These are phyloP conservation scores for Propithecus perrieri DNA, from an alignment of 2,797 vertebrate genomes.

Conservation along the genomic window DNA sequence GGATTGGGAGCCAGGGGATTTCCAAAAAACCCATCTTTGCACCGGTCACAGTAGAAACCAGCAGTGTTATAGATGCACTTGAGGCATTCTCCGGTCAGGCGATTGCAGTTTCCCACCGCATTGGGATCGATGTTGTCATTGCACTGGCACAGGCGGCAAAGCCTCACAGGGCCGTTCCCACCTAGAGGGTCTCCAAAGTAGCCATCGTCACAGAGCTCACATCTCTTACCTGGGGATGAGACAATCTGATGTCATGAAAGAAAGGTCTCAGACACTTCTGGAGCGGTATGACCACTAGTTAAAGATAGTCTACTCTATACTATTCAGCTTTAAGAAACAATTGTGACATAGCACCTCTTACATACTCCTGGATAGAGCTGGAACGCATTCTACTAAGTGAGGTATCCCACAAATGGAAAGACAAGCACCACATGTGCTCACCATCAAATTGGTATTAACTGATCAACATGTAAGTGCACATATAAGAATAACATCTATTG, in stretches of 20 bases:
- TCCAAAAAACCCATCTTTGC: conserved; percentile 93
- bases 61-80: conserved; percentile 96
- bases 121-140: conserved; percentile 97
- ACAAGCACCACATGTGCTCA: no score
- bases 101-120: conserved; percentile 95
- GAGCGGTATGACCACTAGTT: no score
- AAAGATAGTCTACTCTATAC: neutral
- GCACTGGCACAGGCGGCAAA: conserved; percentile 94
- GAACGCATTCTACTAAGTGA: no score
- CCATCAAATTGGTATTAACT: no score
- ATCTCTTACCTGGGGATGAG: conserved; percentile 90
- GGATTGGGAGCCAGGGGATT: conserved; percentile 88
- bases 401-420: no score
- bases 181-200: conserved; percentile 96
- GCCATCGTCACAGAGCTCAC: conserved; percentile 96
- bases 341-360: no score
- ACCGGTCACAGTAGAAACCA: conserved; percentile 96
- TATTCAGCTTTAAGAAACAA: no score
- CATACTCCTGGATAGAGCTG: no score
- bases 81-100: conserved; percentile 92
- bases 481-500: no score
- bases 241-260: neutral
- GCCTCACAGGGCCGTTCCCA: conserved; percentile 83
- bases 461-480: no score
- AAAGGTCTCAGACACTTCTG: neutral